Evolutionary conservation across 2,888 invertebrate genomes (phyloP).

Genomic region (Coelinius sp.): DNA sequence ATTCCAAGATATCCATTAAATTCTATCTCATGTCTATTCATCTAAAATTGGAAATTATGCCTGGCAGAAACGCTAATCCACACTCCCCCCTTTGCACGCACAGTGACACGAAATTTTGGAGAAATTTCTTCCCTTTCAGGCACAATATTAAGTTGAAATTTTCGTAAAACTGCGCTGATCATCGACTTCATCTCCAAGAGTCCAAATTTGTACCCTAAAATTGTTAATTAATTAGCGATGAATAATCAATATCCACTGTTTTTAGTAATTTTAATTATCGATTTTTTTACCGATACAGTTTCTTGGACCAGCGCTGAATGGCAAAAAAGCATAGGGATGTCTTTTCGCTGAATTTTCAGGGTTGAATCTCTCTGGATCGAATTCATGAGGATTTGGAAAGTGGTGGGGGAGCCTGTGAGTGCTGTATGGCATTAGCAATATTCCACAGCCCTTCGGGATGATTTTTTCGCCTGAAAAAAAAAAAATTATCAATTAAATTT

Average conservation of each 20-base stretch:
- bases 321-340: conserved; percentile 75
- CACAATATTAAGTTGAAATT: conserved; percentile 72
- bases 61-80: conserved; percentile 67
- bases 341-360: conserved; percentile 71
- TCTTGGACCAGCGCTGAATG: conserved; percentile 76
- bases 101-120: conserved; percentile 72
- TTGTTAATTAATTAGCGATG: neutral
- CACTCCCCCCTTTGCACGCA: conserved; percentile 75
- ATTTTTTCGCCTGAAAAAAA: conserved; percentile 67
- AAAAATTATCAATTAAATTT: neutral
- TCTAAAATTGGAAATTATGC: too few species aligned
- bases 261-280: too few species aligned
- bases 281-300: conserved; percentile 73
- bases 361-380: conserved; percentile 75
- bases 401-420: conserved; percentile 74
- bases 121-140: conserved; percentile 72
- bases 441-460: conserved; percentile 73
- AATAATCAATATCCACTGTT: neutral
- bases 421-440: conserved; percentile 73
- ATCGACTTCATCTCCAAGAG: conserved; percentile 77
- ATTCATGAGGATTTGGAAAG: conserved; percentile 74
- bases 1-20: too few species aligned
- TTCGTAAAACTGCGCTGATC: conserved; percentile 73
- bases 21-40: too few species aligned
- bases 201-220: conserved; percentile 78